These are phyloP conservation scores for Cosmia pyralina DNA, from an alignment of 2,888 invertebrate species.

Conservation along the genomic window DNA sequence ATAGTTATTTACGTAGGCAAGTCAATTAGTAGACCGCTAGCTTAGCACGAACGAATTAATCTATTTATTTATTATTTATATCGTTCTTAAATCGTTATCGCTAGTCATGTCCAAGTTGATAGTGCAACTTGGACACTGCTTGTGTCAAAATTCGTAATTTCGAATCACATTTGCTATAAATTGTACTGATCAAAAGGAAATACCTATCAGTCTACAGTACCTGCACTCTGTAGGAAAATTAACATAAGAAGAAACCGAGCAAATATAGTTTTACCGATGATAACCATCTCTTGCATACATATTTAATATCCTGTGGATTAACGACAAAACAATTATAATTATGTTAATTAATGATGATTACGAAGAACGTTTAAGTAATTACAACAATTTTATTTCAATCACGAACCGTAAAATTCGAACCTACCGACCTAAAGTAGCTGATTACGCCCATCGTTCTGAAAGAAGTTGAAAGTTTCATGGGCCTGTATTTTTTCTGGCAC, in stretches of 20 bases:
- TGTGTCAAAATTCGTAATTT: neutral
- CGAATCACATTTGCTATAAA: neutral
- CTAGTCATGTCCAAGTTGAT: neutral
- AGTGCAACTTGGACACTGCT: no score
- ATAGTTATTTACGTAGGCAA: no score
- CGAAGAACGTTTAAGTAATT: neutral
- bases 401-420: no score
- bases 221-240: conserved; percentile 9
- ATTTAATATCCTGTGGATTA: conserved; percentile 28
- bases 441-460: neutral
- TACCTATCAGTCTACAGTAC: neutral
- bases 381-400: neutral
- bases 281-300: conserved; percentile 40
- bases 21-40: no score
- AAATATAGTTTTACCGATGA: conserved; percentile 18
- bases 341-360: neutral
- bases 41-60: no score
- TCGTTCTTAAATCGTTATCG: neutral
- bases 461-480: neutral
- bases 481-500: neutral
- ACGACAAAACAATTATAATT: conserved; percentile 17
- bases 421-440: neutral
- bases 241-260: conserved; percentile 24
- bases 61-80: no score
- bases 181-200: conserved; percentile 21